These are phyloP conservation scores for Leptinotarsa defecta DNA, from an alignment of 1,140 invertebrate genomes.

Conservation along the genomic window DNA sequence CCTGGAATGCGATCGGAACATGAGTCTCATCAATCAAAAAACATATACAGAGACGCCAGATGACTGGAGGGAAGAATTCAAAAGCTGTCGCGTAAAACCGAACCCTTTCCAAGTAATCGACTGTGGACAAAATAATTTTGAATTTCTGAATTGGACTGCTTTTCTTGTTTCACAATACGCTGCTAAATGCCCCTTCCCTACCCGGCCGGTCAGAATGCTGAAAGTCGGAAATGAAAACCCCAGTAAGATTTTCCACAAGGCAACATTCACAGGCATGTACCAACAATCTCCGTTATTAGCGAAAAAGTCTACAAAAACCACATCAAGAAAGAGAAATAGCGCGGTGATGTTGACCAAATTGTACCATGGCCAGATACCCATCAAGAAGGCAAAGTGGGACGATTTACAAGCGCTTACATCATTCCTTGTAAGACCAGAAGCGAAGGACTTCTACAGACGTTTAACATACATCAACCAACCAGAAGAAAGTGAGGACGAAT, in stretches of 20 bases:
- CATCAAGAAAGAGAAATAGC: too few species aligned
- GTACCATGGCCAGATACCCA: background rate
- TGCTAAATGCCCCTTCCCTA: constrained; percentile 15
- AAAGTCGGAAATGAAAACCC: background rate
- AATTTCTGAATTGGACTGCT: constrained; percentile 10
- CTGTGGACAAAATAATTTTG: constrained; percentile 21
- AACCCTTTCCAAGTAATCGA: constrained; percentile 26
- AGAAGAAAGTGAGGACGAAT: background rate
- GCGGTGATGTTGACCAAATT: background rate
- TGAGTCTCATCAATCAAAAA: constrained; percentile 37
- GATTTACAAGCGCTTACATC: background rate
- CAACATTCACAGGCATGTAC: too few species aligned
- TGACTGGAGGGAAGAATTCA: constrained; percentile 26
- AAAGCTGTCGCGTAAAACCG: constrained; percentile 28
- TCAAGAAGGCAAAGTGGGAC: background rate
- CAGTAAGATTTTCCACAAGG: too few species aligned
- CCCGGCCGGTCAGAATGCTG: constrained; percentile 17
- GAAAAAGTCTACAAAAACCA: too few species aligned
- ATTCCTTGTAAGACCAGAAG: background rate
- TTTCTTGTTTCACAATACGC: background rate
- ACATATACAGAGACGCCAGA: constrained; percentile 20
- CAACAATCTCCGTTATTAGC: too few species aligned
- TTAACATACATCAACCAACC: background rate
- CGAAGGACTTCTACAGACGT: background rate
- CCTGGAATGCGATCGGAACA: constrained; percentile 31